phyloP scores from a whole-genome alignment of 2,888 invertebrate genomes.

The Drosophila paracracens region DNA sequence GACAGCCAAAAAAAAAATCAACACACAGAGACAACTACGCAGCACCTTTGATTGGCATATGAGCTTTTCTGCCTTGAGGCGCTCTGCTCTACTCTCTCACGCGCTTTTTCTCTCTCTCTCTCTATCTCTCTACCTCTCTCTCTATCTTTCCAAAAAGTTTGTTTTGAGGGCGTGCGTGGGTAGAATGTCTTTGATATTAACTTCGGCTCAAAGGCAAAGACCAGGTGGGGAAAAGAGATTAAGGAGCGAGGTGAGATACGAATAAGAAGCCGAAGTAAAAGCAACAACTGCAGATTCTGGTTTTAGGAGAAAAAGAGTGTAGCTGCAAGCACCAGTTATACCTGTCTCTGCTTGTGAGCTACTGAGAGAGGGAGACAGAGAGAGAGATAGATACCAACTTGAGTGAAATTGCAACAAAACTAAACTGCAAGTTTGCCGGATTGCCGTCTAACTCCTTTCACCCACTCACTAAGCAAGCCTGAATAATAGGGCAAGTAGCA shows the following conservation, averaged over 20 bases:
- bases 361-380: neutral
- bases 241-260: constrained; percentile 2
- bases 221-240: neutral
- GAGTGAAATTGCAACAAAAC: constrained; percentile 60
- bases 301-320: constrained; percentile 8
- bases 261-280: constrained; percentile 6
- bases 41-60: constrained; percentile 52
- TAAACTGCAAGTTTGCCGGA: constrained; percentile 11
- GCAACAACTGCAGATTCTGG: constrained; percentile 42
- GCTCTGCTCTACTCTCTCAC: constrained; percentile 6
- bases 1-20: constrained; percentile 21
- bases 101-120: neutral
- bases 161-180: constrained; percentile 21
- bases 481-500: constrained; percentile 31
- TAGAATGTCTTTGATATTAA: constrained; percentile 52
- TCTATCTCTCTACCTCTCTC: neutral
- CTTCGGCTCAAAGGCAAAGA: constrained; percentile 15
- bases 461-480: constrained; percentile 54
- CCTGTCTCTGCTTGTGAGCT: constrained; percentile 20
- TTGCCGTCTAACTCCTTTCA: constrained; percentile 78
- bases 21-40: constrained; percentile 15
- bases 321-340: constrained; percentile 51
- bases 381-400: neutral
- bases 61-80: constrained; percentile 23
- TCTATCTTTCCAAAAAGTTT: constrained; percentile 1